These are phyloP conservation scores for Carollia perspicillata DNA, from an alignment of 2,113 vertebrate species.

Conservation along the genomic window DNA sequence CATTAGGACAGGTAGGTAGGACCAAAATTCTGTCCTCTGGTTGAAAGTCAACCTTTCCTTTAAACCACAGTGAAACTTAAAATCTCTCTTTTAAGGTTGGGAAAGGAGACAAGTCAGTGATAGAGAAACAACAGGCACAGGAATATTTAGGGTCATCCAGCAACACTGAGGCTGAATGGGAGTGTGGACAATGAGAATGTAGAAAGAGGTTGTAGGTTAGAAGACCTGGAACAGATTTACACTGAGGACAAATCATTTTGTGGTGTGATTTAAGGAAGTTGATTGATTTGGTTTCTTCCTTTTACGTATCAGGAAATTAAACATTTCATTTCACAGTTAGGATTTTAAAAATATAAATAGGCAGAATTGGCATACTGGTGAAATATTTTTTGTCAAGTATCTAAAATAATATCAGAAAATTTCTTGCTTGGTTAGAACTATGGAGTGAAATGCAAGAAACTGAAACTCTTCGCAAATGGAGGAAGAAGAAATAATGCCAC, in stretches of 20 bases:
- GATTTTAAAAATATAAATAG: neutral
- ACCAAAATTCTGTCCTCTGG: neutral
- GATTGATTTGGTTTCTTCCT: neutral
- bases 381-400: neutral
- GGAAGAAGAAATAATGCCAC: neutral
- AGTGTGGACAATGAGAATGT: neutral
- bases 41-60: neutral
- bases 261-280: neutral
- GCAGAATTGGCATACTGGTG: neutral
- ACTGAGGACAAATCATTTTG: neutral
- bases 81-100: neutral
- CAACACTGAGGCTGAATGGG: neutral
- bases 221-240: neutral
- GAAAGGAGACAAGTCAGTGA: neutral
- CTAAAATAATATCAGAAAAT: neutral
- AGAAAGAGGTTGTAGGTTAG: neutral
- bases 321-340: neutral
- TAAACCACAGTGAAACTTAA: neutral
- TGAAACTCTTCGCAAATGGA: neutral
- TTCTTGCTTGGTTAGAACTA: neutral
- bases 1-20: neutral
- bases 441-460: neutral
- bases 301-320: slow-evolving; percentile 12
- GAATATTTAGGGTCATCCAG: neutral
- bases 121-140: neutral